Base-by-base conservation (phyloP, 2,888 invertebrate genomes). In the Mechanitis messenoides region DNA sequence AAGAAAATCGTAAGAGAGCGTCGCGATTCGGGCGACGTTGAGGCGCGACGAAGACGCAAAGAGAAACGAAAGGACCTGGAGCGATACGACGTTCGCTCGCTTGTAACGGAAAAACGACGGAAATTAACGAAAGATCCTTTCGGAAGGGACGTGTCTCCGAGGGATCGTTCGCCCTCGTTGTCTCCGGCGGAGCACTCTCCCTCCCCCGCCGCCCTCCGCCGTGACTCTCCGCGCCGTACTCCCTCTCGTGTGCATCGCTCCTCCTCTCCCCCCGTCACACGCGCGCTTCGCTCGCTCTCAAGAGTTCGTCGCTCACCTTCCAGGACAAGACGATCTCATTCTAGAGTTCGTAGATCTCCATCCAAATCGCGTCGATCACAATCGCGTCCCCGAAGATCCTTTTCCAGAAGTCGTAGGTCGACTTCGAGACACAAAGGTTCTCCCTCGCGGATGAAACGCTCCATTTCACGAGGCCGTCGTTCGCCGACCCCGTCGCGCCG, bases 11-110 rank as follows among this genome's bases (percentile, higher is more conserved):
- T 77, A 76, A 81, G 70, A 74, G 81, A 73, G 45, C 67, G 72
- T 2, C 69, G 79, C 56, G 69, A 70, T 59, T 71, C 74, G 45
- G 71, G 73, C 60, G 77, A 75, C 56, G 75, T 64, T 55, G 77
- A 76, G 63, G 79, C 80, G 77, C 87, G 75, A 76, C 88, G 73
- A 70, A 85, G 77, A 77, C 87, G 80, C 72, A 88, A 75, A 71
- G 90, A 83, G 66, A 95, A 94, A 74, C 91, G 95, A 20, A 94
- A 95, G 74, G 96, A 96, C 74, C 84, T 97, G 57, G 95, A 94
- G 72, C 91, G 96, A 3, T 97, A 97, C 79, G 94, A 96, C 85
- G 96, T 96, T 9, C 91, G 96, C 50, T 93, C 94, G 65, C 87
- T 96, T 46, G 94, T 96, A 7, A 92, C 93, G 4, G 94, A 94